Evolutionary conservation across 1,140 invertebrate species (phyloP).

Genomic region (Drosophila baimaii): DNA sequence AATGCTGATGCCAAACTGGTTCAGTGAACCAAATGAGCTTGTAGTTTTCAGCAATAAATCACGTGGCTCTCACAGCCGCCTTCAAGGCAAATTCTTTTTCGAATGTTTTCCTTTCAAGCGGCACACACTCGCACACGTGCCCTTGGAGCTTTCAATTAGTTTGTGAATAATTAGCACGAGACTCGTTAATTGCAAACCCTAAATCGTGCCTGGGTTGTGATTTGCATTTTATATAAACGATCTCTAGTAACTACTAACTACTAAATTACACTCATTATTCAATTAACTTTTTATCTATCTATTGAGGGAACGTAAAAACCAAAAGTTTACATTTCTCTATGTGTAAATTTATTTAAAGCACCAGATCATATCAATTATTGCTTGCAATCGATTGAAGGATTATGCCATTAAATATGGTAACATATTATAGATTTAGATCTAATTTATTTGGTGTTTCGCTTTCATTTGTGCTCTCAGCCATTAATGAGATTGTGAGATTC

Average conservation of each 20-base stretch:
- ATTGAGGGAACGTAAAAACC: neutral
- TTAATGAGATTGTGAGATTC: slow-evolving; percentile 29
- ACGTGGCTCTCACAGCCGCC: slow-evolving; percentile 33
- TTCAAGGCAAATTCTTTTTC: slow-evolving; percentile 45
- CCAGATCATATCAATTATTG: slow-evolving; percentile 24
- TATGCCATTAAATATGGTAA: slow-evolving; percentile 27
- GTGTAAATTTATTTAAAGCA: slow-evolving; percentile 59
- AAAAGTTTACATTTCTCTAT: slow-evolving; percentile 19
- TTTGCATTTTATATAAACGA: slow-evolving; percentile 47
- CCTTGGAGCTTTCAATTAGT: slow-evolving; percentile 45
- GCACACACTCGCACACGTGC: slow-evolving; percentile 43
- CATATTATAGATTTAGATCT: slow-evolving; percentile 50
- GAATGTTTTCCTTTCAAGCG: slow-evolving; percentile 47
- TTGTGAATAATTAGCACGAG: slow-evolving; percentile 50
- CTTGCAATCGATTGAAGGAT: slow-evolving; percentile 11
- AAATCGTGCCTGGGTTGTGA: slow-evolving; percentile 35
- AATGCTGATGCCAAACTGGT: slow-evolving; percentile 47
- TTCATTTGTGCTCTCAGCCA: slow-evolving; percentile 42
- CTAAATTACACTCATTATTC: slow-evolving; percentile 19
- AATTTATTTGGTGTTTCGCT: slow-evolving; percentile 63
- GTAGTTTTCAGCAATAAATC: slow-evolving; percentile 54
- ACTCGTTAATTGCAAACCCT: slow-evolving; percentile 25
- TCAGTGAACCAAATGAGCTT: slow-evolving; percentile 41
- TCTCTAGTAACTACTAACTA: neutral
- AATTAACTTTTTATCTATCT: neutral